Conservation (phyloP, 2,888 invertebrate genomes). For the Heliconius ismenius region DNA sequence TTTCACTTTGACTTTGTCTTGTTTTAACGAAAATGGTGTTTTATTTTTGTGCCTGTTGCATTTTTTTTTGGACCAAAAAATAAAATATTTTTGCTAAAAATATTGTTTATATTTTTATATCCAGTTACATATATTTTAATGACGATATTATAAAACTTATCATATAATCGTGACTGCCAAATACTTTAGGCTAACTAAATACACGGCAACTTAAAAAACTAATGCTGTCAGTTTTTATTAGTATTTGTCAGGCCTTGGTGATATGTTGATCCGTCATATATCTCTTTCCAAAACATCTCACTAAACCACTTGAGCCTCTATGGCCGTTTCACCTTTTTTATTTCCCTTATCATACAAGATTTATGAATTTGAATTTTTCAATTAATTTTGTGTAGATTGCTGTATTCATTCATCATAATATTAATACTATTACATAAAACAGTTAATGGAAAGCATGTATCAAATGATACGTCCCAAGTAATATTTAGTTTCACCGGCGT, state of each 20-base stretch:
- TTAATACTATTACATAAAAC: constrained; percentile 40
- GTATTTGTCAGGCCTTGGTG: constrained; percentile 64
- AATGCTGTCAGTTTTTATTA: constrained; percentile 39
- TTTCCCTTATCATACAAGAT: constrained; percentile 46
- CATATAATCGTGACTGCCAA: constrained; percentile 8
- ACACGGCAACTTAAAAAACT: constrained; percentile 24
- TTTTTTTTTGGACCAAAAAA: not conserved
- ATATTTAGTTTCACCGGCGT: constrained; percentile 41
- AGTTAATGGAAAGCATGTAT: constrained; percentile 51
- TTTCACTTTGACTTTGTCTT: constrained; percentile 76
- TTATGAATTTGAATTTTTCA: constrained; percentile 41
- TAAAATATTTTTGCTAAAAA: constrained; percentile 49
- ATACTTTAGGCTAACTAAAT: constrained; percentile 15
- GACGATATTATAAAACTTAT: constrained; percentile 8
- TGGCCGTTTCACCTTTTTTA: constrained; percentile 44
- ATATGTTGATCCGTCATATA: constrained; percentile 57
- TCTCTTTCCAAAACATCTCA: constrained; percentile 58
- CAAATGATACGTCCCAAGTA: constrained; percentile 42
- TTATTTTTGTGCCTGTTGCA: constrained; percentile 59
- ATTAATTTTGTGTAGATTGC: constrained; percentile 45
- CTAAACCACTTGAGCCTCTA: constrained; percentile 36
- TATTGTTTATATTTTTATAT: not conserved
- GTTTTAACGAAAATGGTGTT: constrained; percentile 71
- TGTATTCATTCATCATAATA: constrained; percentile 38
- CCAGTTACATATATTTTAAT: not conserved